A percentile compares a stretch with the other conserved stretches of the same genome.
These are phyloP conservation scores for Stictocephala bisonia DNA, from an alignment of 2,888 invertebrate genomes.

Conservation along the genomic window DNA sequence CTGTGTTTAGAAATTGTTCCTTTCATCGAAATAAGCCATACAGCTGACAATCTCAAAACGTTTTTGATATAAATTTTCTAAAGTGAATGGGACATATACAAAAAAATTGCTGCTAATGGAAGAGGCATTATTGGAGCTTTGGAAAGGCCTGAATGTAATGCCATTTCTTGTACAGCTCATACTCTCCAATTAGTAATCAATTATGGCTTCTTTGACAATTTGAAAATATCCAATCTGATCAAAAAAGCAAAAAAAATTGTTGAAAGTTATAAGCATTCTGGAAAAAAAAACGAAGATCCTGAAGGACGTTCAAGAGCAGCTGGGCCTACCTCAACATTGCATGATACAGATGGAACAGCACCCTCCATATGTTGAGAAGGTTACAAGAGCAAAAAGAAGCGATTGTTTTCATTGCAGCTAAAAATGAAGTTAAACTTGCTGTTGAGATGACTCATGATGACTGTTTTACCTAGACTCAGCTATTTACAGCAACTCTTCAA, in stretches of 20 bases:
- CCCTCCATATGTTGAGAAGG: not conserved
- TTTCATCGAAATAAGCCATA: slow-evolving; percentile 8
- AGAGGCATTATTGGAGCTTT: slow-evolving; percentile 1
- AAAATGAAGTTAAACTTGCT: too few relatives aligned
- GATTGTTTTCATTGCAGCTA: too few relatives aligned
- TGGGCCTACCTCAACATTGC: not conserved
- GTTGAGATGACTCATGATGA: too few relatives aligned
- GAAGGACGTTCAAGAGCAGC: not conserved
- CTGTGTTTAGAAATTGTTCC: slow-evolving; percentile 22
- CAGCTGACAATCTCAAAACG: not conserved
- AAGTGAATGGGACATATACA: not conserved
- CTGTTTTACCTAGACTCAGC: too few relatives aligned
- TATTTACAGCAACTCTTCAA: too few relatives aligned
- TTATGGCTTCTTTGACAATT: not conserved
- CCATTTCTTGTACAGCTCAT: not conserved
- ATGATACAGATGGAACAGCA: not conserved
- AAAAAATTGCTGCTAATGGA: not conserved
- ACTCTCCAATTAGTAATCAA: not conserved
- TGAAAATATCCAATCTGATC: not conserved
- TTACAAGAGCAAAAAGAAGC: slow-evolving; percentile 9
- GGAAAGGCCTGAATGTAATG: not conserved
- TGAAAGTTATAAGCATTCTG: not conserved
- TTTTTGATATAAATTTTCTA: too few relatives aligned
- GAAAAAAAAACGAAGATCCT: not conserved
- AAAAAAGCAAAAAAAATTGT: not conserved